phyloP scores from a whole-genome alignment of 2,797 vertebrate genomes.

The Gouania willdenowi region DNA sequence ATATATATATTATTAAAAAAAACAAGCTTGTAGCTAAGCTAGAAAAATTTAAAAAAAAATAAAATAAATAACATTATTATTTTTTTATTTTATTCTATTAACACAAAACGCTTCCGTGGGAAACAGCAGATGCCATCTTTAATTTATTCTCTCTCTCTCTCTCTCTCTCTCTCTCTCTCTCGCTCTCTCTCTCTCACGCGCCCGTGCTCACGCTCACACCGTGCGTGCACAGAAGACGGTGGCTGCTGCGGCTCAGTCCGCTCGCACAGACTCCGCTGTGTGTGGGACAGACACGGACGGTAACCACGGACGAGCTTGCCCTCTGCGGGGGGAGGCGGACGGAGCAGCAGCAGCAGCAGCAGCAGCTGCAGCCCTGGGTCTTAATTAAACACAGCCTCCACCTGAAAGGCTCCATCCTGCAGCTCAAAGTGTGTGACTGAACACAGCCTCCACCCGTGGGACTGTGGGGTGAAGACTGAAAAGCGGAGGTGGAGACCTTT shows the following conservation, averaged over 20 bases:
- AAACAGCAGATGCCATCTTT: conserved; percentile 7
- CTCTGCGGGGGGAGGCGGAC: too few species aligned
- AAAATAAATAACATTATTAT: too few species aligned
- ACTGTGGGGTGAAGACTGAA: conserved; percentile 26
- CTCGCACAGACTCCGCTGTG: conserved; percentile 3
- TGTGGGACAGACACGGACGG: conserved; percentile 3
- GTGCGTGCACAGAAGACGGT: conserved; percentile 57
- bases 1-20: too few species aligned
- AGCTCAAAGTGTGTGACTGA: conserved; percentile 40
- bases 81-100: too few species aligned
- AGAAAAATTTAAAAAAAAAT: too few species aligned
- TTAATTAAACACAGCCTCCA: too few species aligned
- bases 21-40: too few species aligned
- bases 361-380: too few species aligned
- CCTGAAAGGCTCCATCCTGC: too few species aligned
- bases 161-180: background rate
- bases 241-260: conserved; percentile 39
- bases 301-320: background rate
- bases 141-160: background rate
- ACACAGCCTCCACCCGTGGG: conserved; percentile 41
- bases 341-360: too few species aligned
- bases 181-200: background rate
- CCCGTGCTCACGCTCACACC: background rate
- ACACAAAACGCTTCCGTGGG: too few species aligned
- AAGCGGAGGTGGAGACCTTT: conserved; percentile 37